Evolutionary conservation across 2,797 vertebrate genomes (phyloP).

Genomic region (Xenops minutus): DNA sequence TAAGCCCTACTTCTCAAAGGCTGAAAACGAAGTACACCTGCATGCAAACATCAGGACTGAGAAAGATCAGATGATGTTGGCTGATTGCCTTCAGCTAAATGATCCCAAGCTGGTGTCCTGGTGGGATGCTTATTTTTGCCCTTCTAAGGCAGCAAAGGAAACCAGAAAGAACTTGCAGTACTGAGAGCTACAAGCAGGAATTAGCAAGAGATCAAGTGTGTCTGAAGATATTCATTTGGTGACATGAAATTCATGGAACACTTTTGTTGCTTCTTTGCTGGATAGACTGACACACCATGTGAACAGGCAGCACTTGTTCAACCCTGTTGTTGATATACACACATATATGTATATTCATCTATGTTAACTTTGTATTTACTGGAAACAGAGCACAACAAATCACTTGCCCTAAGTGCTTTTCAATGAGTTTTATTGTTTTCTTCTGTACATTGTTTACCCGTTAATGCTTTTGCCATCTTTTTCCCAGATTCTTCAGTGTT

Average conservation of each 20-base stretch:
- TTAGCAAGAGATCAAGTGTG: background rate
- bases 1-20: background rate
- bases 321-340: background rate
- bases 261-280: background rate
- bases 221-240: background rate
- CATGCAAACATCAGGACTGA: background rate
- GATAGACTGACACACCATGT: background rate
- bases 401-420: background rate
- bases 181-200: background rate
- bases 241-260: background rate
- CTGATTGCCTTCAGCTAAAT: background rate
- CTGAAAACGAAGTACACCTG: background rate
- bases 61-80: background rate
- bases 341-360: background rate
- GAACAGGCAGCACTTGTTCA: background rate
- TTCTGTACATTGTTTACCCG: background rate
- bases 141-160: background rate
- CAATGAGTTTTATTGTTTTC: background rate
- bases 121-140: background rate
- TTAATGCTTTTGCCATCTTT: background rate
- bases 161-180: background rate
- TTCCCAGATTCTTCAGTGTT: background rate
- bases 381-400: background rate
- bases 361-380: background rate
- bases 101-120: background rate